Percentiles rank a stretch among this genome's conserved stretches.
phyloP scores from a whole-genome alignment of 2,888 invertebrate genomes.

The Diaphora mendica region DNA sequence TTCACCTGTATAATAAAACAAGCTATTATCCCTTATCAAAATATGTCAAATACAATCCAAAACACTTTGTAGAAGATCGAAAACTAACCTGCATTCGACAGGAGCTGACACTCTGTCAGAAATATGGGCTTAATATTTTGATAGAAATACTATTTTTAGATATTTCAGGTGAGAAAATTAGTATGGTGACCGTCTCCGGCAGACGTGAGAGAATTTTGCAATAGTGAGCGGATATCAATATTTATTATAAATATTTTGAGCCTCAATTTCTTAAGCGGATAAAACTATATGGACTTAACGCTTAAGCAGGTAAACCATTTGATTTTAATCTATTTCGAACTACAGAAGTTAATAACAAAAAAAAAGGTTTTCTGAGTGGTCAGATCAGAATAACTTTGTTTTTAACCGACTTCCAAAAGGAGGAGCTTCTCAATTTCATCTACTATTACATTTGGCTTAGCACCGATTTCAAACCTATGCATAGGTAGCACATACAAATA shows the following conservation, averaged over 20 bases:
- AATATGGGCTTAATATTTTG: slow-evolving; percentile 35
- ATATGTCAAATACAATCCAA: slow-evolving; percentile 17
- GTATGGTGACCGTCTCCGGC: slow-evolving; percentile 6
- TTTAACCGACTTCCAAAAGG: too few species aligned
- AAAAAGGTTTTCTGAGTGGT: neutral
- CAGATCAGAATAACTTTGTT: too few species aligned
- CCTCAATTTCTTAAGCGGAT: neutral
- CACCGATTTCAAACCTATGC: too few species aligned
- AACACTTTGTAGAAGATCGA: slow-evolving; percentile 15
- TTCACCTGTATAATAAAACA: slow-evolving; percentile 1
- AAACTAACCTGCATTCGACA: slow-evolving; percentile 33
- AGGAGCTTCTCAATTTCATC: too few species aligned
- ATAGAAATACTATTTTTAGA: slow-evolving; percentile 37
- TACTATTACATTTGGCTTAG: too few species aligned
- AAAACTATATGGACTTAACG: neutral
- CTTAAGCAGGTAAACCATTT: neutral
- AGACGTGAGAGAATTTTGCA: neutral
- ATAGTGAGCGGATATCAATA: neutral
- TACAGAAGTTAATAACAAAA: neutral
- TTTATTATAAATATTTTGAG: neutral
- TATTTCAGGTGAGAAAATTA: slow-evolving; percentile 30
- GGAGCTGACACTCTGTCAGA: slow-evolving; percentile 24
- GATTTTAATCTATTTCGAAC: neutral
- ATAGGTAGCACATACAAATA: too few species aligned
- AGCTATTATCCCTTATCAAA: slow-evolving; percentile 19